Conservation (phyloP, 2,888 invertebrate species). For the Odontomyia ornata region DNA sequence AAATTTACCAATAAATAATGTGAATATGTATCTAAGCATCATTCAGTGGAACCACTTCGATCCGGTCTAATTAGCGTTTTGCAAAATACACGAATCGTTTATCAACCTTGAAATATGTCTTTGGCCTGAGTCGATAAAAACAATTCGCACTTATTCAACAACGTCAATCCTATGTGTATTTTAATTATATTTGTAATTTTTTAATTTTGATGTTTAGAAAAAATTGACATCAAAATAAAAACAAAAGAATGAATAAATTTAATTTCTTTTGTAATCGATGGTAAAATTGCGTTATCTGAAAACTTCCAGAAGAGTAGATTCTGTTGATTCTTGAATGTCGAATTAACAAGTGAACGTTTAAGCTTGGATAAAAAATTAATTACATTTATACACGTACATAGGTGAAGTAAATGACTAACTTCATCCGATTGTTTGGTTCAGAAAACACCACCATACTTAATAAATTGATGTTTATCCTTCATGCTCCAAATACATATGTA, state of each 20-base stretch:
- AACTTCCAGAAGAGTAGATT: background rate
- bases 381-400: too few relatives aligned
- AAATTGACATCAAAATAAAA: background rate
- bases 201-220: too few relatives aligned
- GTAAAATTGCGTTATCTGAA: background rate
- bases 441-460: too few relatives aligned
- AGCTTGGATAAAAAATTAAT: too few relatives aligned
- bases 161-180: background rate
- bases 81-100: background rate
- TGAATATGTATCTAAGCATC: background rate
- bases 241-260: background rate
- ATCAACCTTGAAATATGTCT: conserved; percentile 35
- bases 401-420: too few relatives aligned
- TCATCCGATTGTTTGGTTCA: too few relatives aligned
- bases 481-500: too few relatives aligned
- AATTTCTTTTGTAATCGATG: conserved; percentile 5
- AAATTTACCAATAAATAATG: background rate
- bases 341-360: too few relatives aligned
- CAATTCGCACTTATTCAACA: background rate
- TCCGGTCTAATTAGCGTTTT: conserved; percentile 35
- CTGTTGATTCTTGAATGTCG: too few relatives aligned
- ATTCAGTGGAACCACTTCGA: conserved; percentile 1
- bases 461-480: too few relatives aligned
- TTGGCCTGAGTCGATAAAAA: conserved; percentile 1
- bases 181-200: background rate